These are phyloP conservation scores for Manis javanica DNA, from an alignment of 2,797 vertebrate genomes.

Conservation along the genomic window DNA sequence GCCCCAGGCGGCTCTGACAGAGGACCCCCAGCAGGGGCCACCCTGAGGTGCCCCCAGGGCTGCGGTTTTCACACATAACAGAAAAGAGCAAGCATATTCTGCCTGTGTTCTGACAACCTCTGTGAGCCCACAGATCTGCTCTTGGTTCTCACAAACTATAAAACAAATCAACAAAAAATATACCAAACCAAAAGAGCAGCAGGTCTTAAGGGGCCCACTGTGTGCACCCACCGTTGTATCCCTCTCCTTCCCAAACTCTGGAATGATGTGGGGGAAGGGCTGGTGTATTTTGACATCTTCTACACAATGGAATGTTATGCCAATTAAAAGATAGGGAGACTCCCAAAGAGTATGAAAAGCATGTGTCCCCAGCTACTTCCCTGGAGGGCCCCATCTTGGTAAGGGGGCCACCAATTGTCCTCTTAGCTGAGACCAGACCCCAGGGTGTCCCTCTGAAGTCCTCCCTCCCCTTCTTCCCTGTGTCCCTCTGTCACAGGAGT, in stretches of 20 bases:
- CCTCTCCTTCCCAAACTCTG: neutral
- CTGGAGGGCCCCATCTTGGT: neutral
- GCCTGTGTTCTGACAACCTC: neutral
- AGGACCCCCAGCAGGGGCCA: neutral
- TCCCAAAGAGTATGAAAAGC: neutral
- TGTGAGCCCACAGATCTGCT: no score
- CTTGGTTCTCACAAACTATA: neutral
- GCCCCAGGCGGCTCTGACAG: neutral
- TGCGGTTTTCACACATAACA: neutral
- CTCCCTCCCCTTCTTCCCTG: neutral
- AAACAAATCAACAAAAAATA: neutral
- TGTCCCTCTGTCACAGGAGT: neutral
- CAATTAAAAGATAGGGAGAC: neutral
- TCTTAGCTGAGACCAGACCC: neutral
- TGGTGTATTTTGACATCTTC: neutral
- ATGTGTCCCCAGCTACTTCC: neutral
- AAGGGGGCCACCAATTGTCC: neutral
- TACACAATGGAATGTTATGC: neutral
- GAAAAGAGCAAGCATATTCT: neutral
- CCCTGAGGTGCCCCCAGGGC: neutral
- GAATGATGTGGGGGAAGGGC: neutral
- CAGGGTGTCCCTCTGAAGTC: no score
- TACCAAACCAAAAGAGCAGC: neutral
- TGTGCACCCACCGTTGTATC: fast-evolving
- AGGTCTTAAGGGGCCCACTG: no score